A percentile compares a stretch with the other conserved stretches of the same genome.
These are phyloP conservation scores for Acropora tenuis DNA, from an alignment of 64 coral and sea anemone species.

Conservation along the genomic window DNA sequence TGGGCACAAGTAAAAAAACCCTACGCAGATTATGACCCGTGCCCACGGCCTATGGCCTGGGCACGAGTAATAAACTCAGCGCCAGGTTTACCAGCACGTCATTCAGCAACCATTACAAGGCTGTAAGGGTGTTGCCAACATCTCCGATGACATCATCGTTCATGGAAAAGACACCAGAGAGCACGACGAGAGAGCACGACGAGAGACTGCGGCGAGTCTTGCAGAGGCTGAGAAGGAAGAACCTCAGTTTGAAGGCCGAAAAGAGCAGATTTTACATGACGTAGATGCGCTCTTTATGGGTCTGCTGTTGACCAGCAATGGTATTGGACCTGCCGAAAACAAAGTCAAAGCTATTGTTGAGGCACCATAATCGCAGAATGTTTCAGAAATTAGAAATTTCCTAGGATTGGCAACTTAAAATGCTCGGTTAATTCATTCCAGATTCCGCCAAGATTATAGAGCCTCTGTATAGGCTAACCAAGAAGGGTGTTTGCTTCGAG, in stretches of 20 bases:
- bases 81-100: conserved; percentile 12
- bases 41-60: too few relatives aligned
- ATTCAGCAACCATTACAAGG: conserved; percentile 22
- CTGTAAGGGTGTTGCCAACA: conserved; percentile 8
- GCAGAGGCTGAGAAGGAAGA: conserved; percentile 30
- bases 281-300: conserved; percentile 28
- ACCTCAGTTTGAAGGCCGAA: conserved; percentile 22
- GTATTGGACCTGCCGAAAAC: conserved; percentile 9
- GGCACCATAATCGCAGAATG: conserved; percentile 27
- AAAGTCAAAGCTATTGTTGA: conserved; percentile 24
- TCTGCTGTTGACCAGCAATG: neutral
- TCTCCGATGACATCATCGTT: conserved; percentile 38
- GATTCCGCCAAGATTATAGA: neutral
- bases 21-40: too few relatives aligned
- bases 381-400: conserved; percentile 34
- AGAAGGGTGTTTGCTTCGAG: too few relatives aligned
- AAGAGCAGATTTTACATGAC: neutral
- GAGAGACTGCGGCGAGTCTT: neutral
- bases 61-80: conserved; percentile 16
- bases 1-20: too few relatives aligned
- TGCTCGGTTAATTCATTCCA: conserved; percentile 35
- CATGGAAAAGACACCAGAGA: conserved; percentile 24
- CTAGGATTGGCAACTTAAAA: conserved; percentile 45
- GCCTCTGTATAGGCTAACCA: conserved; percentile 15
- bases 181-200: conserved; percentile 42